phyloP scores from a whole-genome alignment of 1,140 invertebrate genomes.

The Holcopasites calliopsidis region DNA sequence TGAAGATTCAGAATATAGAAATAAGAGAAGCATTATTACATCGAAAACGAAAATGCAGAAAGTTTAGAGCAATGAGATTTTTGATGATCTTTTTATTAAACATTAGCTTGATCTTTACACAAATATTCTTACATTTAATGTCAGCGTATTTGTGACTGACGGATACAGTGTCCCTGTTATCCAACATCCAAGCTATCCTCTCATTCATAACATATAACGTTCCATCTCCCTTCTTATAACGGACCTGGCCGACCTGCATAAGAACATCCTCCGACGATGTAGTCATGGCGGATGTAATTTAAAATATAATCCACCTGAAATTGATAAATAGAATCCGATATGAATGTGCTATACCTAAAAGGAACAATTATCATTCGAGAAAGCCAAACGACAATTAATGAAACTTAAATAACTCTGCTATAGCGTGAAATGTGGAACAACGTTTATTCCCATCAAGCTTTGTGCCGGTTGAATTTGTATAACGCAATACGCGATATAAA shows the following conservation, averaged over 20 bases:
- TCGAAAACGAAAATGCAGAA: slow-evolving; percentile 21
- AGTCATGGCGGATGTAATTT: slow-evolving; percentile 82
- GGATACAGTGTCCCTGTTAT: slow-evolving; percentile 93
- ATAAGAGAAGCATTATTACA: slow-evolving; percentile 1
- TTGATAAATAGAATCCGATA: slow-evolving; percentile 46
- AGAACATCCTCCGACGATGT: slow-evolving; percentile 95
- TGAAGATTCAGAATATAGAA: neutral
- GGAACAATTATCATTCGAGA: no score
- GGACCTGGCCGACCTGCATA: slow-evolving; percentile 93
- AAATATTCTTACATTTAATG: slow-evolving; percentile 90
- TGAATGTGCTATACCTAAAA: neutral
- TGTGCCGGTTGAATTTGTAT: neutral
- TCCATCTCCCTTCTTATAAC: slow-evolving; percentile 97
- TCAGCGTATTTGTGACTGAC: slow-evolving; percentile 97
- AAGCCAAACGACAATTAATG: no score
- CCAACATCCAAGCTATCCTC: slow-evolving; percentile 96
- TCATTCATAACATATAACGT: slow-evolving; percentile 97
- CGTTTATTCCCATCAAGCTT: neutral
- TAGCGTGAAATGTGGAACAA: no score
- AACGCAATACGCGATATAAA: neutral
- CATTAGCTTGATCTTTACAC: slow-evolving; percentile 34
- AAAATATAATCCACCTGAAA: slow-evolving; percentile 54
- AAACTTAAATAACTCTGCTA: no score
- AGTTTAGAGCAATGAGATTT: slow-evolving; percentile 26
- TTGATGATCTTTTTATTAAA: slow-evolving; percentile 36